These are phyloP conservation scores for Galeopterus variegatus DNA, from an alignment of 2,113 vertebrate species.

Conservation along the genomic window DNA sequence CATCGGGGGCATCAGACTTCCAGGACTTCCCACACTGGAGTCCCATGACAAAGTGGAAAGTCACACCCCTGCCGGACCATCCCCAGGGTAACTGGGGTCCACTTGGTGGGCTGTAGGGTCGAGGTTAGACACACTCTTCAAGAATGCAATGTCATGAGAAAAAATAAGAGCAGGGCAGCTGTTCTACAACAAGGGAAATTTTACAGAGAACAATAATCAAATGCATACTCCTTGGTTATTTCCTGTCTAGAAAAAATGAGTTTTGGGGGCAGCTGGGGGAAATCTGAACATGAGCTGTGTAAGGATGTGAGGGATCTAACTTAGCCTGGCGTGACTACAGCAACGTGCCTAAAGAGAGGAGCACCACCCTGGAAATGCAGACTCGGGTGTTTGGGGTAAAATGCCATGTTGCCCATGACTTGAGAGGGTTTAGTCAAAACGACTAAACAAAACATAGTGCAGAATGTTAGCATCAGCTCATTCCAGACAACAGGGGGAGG, in stretches of 20 bases:
- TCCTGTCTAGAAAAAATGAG: background rate
- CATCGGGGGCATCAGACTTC: accelerated
- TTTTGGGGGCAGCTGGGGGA: background rate
- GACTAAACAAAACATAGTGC: background rate
- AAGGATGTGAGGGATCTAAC: accelerated
- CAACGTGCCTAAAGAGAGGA: background rate
- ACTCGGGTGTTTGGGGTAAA: background rate
- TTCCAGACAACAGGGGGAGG: accelerated
- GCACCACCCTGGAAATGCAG: background rate
- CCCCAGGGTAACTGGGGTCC: background rate
- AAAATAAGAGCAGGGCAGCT: background rate
- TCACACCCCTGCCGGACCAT: background rate
- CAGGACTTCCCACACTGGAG: background rate
- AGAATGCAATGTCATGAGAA: background rate
- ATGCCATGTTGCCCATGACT: accelerated
- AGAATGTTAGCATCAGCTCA: too few relatives aligned
- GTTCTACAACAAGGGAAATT: background rate
- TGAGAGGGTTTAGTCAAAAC: background rate
- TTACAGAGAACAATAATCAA: background rate
- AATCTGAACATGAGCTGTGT: background rate
- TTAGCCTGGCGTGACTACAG: accelerated
- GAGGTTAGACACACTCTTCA: background rate
- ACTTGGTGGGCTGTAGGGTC: background rate
- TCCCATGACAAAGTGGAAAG: background rate
- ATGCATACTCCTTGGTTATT: background rate